Evolutionary conservation across 2,888 invertebrate genomes (phyloP).

Genomic region (Vesta saturnalis): DNA sequence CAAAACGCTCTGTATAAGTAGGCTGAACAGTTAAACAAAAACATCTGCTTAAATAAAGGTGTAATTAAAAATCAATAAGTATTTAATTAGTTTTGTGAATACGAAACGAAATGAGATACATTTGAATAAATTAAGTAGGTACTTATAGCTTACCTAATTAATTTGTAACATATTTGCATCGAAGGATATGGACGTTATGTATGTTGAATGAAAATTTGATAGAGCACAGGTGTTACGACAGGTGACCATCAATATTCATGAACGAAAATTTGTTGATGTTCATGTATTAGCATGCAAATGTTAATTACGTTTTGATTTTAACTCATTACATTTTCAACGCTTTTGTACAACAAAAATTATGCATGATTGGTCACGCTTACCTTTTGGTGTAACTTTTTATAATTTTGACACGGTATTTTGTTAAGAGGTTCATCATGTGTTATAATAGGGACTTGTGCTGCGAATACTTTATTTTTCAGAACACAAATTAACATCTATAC

Average conservation of each 20-base stretch:
- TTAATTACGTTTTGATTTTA: too few species aligned
- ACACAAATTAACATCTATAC: too few species aligned
- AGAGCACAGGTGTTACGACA: slow-evolving; percentile 47
- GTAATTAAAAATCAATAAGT: slow-evolving; percentile 1
- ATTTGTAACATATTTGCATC: slow-evolving; percentile 29
- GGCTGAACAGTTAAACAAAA: too few species aligned
- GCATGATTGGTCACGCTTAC: too few species aligned
- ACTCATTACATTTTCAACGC: too few species aligned
- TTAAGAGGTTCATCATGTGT: too few species aligned
- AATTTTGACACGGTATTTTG: too few species aligned
- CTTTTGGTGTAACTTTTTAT: too few species aligned
- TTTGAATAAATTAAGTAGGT: not conserved
- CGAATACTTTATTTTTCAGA: too few species aligned
- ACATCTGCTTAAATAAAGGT: not conserved
- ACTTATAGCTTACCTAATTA: slow-evolving; percentile 30
- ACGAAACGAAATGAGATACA: not conserved
- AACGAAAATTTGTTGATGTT: slow-evolving; percentile 37
- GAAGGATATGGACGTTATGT: slow-evolving; percentile 29
- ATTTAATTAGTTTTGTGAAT: not conserved
- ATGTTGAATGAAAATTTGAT: slow-evolving; percentile 44
- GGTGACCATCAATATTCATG: slow-evolving; percentile 47
- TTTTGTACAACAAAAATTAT: too few species aligned
- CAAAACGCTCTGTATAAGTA: too few species aligned
- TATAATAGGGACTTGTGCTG: too few species aligned
- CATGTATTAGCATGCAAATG: slow-evolving; percentile 24